Base-by-base conservation (phyloP, 2,113 vertebrate species). In the Formicarius rufipectus region DNA sequence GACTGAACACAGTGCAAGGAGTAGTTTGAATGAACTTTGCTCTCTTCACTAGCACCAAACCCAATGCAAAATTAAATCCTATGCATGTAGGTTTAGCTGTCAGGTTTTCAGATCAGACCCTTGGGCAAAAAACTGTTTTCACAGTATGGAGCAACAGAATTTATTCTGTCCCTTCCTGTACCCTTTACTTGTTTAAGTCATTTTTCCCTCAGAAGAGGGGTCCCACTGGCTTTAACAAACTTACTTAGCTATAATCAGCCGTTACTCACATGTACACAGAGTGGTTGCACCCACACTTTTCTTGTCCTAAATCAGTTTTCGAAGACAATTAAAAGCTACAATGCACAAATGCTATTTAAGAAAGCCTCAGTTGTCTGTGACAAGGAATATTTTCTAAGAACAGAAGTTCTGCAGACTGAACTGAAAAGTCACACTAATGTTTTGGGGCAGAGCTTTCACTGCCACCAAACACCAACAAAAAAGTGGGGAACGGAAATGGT, bases 391-490 rank as follows among this genome's bases (percentile, higher is more conserved):
- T 96, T 49, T 58, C 81, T 60, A 80, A 50, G 72, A 66, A 45
- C 6, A 83, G 30, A 87, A 84, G 77, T 86, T 96, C 67, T 90
- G 52, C 39, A 87, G 62, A 64, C 63, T 83, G 55, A 91, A 79
- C 9, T 71, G 60, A 79, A 89, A 92, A 93, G 59, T 69, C 63
- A 84, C 39, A 15, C 24, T 73, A 42, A 84, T 50, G 40, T 85
- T 90, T 85, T 84, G 84, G 40, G 86, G 93, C 75, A 77, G 33
- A 83, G 49, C 56, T 71, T 86, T 94, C 67, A 49, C 22, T 93
- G 78, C 95, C 21, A 30, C 59, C 76, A 79, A 94, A 62, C 64
- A 90, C 35, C 58, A 95, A 95, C 66, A 96, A 97, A 94, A 87
- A 67, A 59, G 63, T 63, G 87, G 85, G 95, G 71, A 96, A 94